Conservation (phyloP, 2,888 invertebrate genomes). For the Epistrophe eligans region DNA sequence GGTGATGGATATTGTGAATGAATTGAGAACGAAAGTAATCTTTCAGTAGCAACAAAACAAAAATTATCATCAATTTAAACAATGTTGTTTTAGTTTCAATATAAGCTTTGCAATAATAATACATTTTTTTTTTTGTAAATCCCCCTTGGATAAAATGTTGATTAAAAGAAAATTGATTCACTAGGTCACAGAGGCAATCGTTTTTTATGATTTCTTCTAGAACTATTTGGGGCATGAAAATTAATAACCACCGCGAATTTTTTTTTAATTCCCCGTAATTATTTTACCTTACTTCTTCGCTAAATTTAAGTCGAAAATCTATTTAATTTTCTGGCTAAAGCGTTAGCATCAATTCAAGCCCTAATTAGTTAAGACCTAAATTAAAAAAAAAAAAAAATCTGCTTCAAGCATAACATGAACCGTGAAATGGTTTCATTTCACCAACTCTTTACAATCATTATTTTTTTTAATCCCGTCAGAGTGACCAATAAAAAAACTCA, state of each 20-base stretch:
- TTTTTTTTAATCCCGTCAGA: neutral
- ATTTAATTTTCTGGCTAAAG: neutral
- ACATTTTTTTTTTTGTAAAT: too few species aligned
- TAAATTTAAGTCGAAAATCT: neutral
- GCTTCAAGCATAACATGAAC: constrained; percentile 11
- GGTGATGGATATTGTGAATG: too few species aligned
- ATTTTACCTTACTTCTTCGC: neutral
- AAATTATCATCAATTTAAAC: too few species aligned
- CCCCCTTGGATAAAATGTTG: neutral
- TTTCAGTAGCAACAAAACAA: too few species aligned
- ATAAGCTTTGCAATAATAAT: too few species aligned
- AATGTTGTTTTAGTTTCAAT: too few species aligned
- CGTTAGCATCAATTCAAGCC: neutral
- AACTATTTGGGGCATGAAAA: neutral
- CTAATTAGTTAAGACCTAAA: constrained; percentile 18
- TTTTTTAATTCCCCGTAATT: neutral
- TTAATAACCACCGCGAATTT: neutral
- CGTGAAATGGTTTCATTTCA: constrained; percentile 43
- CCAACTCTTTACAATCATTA: constrained; percentile 12
- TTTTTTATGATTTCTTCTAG: neutral
- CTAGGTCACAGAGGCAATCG: neutral
- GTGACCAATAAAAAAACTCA: neutral
- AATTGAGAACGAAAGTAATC: too few species aligned
- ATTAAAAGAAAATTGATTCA: neutral
- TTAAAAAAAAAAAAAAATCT: constrained; percentile 4